Base-by-base conservation (phyloP, 2,888 invertebrate genomes). In the Nomada ruficornis region DNA sequence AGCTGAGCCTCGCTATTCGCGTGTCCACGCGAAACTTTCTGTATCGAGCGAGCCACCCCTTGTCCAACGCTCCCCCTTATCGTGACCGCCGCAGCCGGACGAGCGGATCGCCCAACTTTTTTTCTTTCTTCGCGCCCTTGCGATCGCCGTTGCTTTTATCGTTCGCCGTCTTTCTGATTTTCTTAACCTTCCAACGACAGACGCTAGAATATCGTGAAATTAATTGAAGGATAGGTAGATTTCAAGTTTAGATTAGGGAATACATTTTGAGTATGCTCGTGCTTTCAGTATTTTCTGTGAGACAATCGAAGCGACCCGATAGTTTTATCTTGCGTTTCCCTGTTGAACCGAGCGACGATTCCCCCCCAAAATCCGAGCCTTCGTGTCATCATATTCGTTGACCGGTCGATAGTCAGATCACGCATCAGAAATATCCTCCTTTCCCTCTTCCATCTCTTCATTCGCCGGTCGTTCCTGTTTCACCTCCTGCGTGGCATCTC, bases 381-480 rank as follows among this genome's bases (percentile, higher is more conserved):
- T 36, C 36, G n/a, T 47, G 15, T 70, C 59, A 15, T 82, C 80
- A 42, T 71, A 75, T 82, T 54, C 74, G 11, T 18, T 11, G 54
- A n/a, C 9, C 59, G 55, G 20, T 75, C 71, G 65, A 70, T 69
- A 81, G 81, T 82, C 82, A 18, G 76, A 82, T 82, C 82, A 77
- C 82, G 82, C 42, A 36, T n/a, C 64, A 60, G 82, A 60, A 73
- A 82, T 82, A 77, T 81, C 82, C 82, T 75, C 75, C 77, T 77
- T 82, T 83, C 81, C 79, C 73, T 72, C 73, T 36, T 36, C 84
- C 84, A 77, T 77, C 77, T 78, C 75, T 71, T 77, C 73, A 75
- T 79, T 86, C 42, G 74, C 57, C 68, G 70, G 59, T 52, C 47
- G 67, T 67, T 74, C 67, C 83, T 70, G 50, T 62, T 62, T 20